These are phyloP conservation scores for Calosoma granatense DNA, from an alignment of 1,140 invertebrate genomes.

Conservation along the genomic window DNA sequence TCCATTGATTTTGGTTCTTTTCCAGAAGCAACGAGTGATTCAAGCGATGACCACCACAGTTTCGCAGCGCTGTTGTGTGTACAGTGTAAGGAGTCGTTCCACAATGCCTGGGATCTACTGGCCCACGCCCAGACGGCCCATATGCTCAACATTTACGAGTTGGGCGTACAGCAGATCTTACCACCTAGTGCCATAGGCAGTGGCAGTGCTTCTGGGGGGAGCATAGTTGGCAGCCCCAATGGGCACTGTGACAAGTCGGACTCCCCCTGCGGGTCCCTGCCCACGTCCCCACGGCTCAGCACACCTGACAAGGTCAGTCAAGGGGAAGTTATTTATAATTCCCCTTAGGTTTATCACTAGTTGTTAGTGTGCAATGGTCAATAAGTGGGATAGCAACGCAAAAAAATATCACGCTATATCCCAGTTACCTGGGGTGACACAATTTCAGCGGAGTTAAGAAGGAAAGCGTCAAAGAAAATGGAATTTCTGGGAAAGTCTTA, in stretches of 20 bases:
- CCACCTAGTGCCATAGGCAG: background rate
- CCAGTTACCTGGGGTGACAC: too few relatives aligned
- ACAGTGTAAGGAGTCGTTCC: conserved; percentile 67
- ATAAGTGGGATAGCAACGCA: too few relatives aligned
- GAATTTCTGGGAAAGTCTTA: too few relatives aligned
- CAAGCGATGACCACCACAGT: background rate
- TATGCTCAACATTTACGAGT: conserved; percentile 72
- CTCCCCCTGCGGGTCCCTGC: conserved; percentile 24
- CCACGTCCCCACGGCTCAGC: conserved; percentile 23
- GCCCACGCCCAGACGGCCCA: conserved; percentile 69
- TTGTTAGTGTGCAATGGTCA: too few relatives aligned
- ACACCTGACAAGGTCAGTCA: conserved; percentile 31
- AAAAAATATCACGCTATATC: too few relatives aligned
- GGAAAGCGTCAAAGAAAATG: too few relatives aligned
- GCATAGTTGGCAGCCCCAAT: conserved; percentile 12
- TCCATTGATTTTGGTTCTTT: background rate
- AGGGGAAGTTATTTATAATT: too few relatives aligned
- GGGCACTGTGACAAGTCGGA: conserved; percentile 16
- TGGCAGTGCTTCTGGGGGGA: background rate
- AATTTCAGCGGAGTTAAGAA: too few relatives aligned
- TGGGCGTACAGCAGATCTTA: conserved; percentile 35
- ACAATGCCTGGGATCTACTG: conserved; percentile 69
- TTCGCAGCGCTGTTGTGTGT: conserved; percentile 51
- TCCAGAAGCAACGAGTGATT: background rate
- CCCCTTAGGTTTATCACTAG: too few relatives aligned